A percentile compares a stretch with the other conserved stretches of the same genome.
Conservation (phyloP, 2,113 vertebrate species). For the Grus americana region DNA sequence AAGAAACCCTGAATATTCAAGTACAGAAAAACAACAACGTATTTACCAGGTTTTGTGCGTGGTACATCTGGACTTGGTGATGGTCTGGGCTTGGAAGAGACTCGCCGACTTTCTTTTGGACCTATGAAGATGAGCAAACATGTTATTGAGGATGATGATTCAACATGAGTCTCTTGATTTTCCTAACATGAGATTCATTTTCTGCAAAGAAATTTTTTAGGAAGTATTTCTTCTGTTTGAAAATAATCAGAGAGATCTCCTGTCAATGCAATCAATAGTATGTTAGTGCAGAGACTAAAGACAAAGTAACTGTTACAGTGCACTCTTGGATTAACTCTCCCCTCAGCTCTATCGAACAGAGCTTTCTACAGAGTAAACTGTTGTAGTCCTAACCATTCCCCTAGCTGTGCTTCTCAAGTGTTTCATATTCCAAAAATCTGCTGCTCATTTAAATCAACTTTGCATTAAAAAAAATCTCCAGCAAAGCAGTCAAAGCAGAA, state of each 20-base stretch:
- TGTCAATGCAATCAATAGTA: background rate
- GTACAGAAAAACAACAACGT: background rate
- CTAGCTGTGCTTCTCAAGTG: background rate
- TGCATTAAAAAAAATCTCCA: background rate
- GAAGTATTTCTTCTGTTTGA: background rate
- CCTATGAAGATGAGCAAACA: background rate
- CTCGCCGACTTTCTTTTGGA: background rate
- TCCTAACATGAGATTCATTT: background rate
- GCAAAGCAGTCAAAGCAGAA: background rate
- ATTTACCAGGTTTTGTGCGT: constrained; percentile 5
- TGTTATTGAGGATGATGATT: background rate
- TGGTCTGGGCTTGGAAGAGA: constrained; percentile 18
- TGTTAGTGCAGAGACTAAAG: background rate
- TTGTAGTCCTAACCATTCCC: background rate
- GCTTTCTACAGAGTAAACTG: background rate
- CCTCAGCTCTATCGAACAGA: background rate
- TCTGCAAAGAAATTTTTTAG: background rate
- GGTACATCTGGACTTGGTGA: background rate
- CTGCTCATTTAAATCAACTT: background rate
- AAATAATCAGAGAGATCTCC: background rate
- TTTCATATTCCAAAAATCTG: background rate
- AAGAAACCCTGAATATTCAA: background rate
- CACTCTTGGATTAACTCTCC: background rate
- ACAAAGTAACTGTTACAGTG: background rate
- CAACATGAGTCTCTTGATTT: background rate